Evolutionary conservation across 2,797 vertebrate species (phyloP), one percentile per base, ranked within the genome.

Genomic region (Tragopan temminckii): DNA sequence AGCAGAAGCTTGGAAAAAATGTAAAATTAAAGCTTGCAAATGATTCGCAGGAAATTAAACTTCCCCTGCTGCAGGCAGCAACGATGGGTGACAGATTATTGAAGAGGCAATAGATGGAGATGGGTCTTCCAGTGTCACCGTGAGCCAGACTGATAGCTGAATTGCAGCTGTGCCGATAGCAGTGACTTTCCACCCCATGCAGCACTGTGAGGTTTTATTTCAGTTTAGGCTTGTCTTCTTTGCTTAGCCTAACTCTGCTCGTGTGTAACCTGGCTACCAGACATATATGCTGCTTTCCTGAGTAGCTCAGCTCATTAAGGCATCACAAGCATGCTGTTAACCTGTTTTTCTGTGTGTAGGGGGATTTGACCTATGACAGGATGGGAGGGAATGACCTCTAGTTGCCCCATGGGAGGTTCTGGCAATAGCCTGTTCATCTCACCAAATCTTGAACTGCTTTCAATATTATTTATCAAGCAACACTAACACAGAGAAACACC

Each of bases 21-120:
- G 20, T 53, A 84, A 87, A 35, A 92, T 74, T 89, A 83, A 91
- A 70, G 48, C 69, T 83, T 6, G 11, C 40, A 85, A 86, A 55
- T 25, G 2, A 90, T 91, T 93, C 48, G 27, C 38, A 76, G 67
- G 87, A 96, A 95, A 92, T 89, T 70, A 89, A 88, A 88, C 68
- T 89, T 94, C 72, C 82, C 58, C 1, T 33, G 45, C 80, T 91
- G 55, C 21, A 50, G 87, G 85, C 61, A 92, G 84, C 43, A 77
- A 50, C 7, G 68, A 81, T 40, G 24, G 70, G 59, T 72, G 77
- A 80, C 29, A 43, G 59, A 72, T 72, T 81, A 89, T 12, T 52
- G 91, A 81, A 72, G 23, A 84, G 46, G 53, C 14, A 89, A 69
- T n/a, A n/a, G n/a, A n/a, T n/a, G n/a, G n/a, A n/a, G n/a, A 63